Percentiles rank a stretch among this genome's conserved stretches.
phyloP scores from a whole-genome alignment of 1,140 invertebrate species.

The Diplogasteroides magnus region DNA sequence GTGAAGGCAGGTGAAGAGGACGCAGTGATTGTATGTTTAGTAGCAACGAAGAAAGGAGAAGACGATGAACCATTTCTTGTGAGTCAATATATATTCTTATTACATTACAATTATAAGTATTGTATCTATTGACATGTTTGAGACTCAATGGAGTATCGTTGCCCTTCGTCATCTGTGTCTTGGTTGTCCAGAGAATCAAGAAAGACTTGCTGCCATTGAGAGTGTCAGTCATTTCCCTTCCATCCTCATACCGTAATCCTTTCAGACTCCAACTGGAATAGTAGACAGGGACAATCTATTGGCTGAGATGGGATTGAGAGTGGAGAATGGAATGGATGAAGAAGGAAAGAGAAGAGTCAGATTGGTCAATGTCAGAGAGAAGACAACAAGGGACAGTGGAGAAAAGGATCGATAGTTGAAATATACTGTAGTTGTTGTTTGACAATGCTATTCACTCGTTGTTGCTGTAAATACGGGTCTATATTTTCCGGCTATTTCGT shows the following conservation, averaged over 20 bases:
- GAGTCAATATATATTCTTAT: no score
- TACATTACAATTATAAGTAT: no score
- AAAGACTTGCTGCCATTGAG: slow-evolving; percentile 13
- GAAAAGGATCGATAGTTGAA: no score
- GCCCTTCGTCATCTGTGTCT: slow-evolving; percentile 19
- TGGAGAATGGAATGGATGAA: neutral
- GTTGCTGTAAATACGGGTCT: no score
- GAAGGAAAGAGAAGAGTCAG: neutral
- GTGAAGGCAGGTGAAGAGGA: neutral
- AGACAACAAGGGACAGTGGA: no score
- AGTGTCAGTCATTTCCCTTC: neutral
- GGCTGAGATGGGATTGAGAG: slow-evolving; percentile 16
- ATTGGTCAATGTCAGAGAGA: no score
- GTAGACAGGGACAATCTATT: slow-evolving; percentile 21
- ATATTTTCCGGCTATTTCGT: no score
- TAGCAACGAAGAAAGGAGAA: neutral
- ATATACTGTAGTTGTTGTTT: no score
- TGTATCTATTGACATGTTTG: no score
- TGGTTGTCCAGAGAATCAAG: slow-evolving; percentile 25
- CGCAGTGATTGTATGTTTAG: neutral
- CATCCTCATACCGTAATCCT: neutral
- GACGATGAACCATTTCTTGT: neutral
- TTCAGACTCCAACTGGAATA: slow-evolving; percentile 12
- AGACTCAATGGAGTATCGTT: slow-evolving; percentile 17
- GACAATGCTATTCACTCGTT: no score